Conservation (phyloP, 64 coral and sea anemone genomes). For the Catalaphyllia jardinei region DNA sequence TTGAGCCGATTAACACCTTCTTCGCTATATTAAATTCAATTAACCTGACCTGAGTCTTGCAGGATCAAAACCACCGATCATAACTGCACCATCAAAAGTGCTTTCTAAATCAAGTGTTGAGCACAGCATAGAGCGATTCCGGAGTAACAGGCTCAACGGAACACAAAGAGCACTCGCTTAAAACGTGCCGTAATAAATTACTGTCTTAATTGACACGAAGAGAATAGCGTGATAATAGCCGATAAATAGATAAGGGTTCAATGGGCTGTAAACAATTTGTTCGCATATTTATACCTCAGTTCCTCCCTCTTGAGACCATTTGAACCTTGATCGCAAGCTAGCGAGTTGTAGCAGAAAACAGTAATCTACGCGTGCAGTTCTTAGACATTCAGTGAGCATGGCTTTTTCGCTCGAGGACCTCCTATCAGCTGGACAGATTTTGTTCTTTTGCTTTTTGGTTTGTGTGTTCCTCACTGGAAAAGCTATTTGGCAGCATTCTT, state of each 20-base stretch:
- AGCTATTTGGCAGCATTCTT: conserved; percentile 30
- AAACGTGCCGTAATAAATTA: conserved; percentile 43
- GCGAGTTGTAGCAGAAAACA: background rate
- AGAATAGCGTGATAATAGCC: conserved; percentile 34
- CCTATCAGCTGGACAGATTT: background rate
- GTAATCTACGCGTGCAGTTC: background rate
- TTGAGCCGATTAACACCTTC: background rate
- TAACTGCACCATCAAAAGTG: background rate
- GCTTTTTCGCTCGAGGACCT: background rate
- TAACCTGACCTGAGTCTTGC: background rate
- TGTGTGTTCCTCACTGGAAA: conserved; percentile 39
- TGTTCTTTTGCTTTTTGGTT: conserved; percentile 17
- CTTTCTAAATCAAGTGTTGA: background rate
- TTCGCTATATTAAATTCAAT: background rate
- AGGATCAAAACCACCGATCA: background rate
- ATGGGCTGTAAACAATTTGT: conserved; percentile 31
- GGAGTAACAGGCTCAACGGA: background rate
- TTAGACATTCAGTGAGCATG: background rate
- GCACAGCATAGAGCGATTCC: background rate
- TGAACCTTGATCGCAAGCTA: conserved; percentile 16
- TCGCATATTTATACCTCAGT: conserved; percentile 43
- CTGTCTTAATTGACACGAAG: conserved; percentile 25
- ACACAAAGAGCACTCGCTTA: conserved; percentile 30
- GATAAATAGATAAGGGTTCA: conserved; percentile 29
- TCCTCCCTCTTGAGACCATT: conserved; percentile 29